Conservation (phyloP, 2,113 vertebrate genomes). For the Oryctolagus cuniculus region mOryCun1.1 NC_091436.1:48295501-48296000, state of each 20-base stretch:
- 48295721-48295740: background rate
- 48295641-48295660: background rate
- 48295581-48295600: too few relatives aligned
- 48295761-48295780: background rate
- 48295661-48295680: background rate
- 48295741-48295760: background rate
- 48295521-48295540: background rate
- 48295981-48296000: background rate
- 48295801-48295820: background rate
- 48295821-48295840: background rate
- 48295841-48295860: background rate
- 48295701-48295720: background rate
- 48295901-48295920: background rate
- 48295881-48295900: background rate
- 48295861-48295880: background rate
- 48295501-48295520: background rate
- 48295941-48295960: background rate
- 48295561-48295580: background rate
- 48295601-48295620: background rate
- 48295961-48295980: background rate
- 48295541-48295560: background rate
- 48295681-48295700: background rate
- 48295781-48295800: background rate
- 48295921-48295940: background rate
- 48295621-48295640: background rate